Base-by-base conservation (phyloP, 2,888 invertebrate species). In the Melipona bicolor region DNA sequence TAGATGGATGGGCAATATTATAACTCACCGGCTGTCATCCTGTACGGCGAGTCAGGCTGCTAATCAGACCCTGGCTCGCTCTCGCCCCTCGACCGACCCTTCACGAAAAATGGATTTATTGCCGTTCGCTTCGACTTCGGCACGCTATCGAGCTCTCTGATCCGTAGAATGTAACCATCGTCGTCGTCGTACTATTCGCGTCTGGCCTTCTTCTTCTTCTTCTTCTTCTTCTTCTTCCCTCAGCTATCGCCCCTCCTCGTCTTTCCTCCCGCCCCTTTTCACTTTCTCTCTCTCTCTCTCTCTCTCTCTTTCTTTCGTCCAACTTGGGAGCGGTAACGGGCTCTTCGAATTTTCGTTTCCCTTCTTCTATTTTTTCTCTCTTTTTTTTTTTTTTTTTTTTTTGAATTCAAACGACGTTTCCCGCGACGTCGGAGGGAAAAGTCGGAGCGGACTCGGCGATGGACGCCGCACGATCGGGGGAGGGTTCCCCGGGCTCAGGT, bases 1-100 rank as follows among this genome's bases (percentile, higher is more conserved):
- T 94, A 94, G 94, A 94, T 94, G 94, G 94, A 94, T 94, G 94
- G 94, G 94, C 94, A 94, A 94, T 94, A 94, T 94, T 94, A 94
- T 94, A 94, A 94, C 94, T 94, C 94, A 94, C 94, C 92, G 92
- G 94, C 94, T 94, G 94, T 94, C 94, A 94, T 94, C 94, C 94
- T 93, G 94, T 92, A 93, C 94, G 94, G 93, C 94, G 94, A 94
- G 94, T 94, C 94, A 94, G 94, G 94, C 94, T 94, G 94, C 94
- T 94, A 94, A 94, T 94, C 94, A 94, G 94, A 94, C 93, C 94
- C 94, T 92, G 93, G 87, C 93, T 92, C 93, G 92, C 91, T 91
- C 88, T 90, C 88, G 89, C 89, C 89, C 88, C 87, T 90, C 87
- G 89, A 88, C 91, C 87, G 93, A 94, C 94, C 94, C 94, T 94